phyloP scores from a whole-genome alignment of 2,797 vertebrate genomes.

The Tokudaia tokunoshimensis region DNA sequence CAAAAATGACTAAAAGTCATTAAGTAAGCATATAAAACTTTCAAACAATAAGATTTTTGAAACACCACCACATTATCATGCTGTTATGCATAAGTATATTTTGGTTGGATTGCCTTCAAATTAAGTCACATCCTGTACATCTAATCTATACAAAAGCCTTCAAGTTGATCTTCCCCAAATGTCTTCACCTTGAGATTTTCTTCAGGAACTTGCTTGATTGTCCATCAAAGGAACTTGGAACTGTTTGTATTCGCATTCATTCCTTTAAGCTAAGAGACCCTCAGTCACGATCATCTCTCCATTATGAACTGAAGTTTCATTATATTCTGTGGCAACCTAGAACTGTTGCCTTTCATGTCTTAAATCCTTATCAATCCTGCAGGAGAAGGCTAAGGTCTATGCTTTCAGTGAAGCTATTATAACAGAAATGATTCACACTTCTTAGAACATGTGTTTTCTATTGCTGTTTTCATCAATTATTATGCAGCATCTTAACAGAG shows the following conservation, averaged over 20 bases:
- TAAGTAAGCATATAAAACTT: background rate
- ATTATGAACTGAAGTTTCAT: conserved; percentile 36
- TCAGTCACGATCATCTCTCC: background rate
- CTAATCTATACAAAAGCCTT: conserved; percentile 24
- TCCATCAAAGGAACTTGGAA: conserved; percentile 2
- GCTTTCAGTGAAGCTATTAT: background rate
- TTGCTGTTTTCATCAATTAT: background rate
- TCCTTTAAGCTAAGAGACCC: conserved; percentile 45
- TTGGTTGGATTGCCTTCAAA: background rate
- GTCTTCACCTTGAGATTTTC: conserved; percentile 31
- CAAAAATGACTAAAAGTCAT: background rate
- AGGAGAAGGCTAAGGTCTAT: background rate
- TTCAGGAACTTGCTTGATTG: conserved; percentile 1
- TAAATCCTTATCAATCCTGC: background rate
- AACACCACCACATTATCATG: background rate
- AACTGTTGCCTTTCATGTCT: background rate
- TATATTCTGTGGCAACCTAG: background rate
- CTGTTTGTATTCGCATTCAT: background rate
- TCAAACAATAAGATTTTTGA: background rate
- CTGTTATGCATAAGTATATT: background rate
- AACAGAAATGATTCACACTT: background rate
- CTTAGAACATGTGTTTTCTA: background rate
- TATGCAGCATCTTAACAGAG: background rate
- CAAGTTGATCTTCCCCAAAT: conserved; percentile 12
- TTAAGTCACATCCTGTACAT: conserved; percentile 22